Base-by-base conservation (phyloP, 92 coral and sea anemone species). In the Porites lobata region DNA sequence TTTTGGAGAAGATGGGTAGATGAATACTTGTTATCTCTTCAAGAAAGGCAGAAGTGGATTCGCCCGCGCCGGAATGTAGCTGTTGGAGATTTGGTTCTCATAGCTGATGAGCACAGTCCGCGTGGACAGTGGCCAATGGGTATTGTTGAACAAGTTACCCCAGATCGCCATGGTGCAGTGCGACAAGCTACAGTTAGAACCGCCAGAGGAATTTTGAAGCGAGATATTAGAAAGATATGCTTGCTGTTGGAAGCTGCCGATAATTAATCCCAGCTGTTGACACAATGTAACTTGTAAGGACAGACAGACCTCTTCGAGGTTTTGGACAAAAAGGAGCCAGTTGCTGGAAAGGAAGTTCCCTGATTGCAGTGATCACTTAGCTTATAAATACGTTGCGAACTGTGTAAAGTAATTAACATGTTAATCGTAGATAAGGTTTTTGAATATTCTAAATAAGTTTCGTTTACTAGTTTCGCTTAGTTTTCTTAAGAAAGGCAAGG, bases 1-100 rank as follows among this genome's bases (percentile, higher is more conserved):
- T 81, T 81, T 29, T 66, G 85, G 76, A 81, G 65, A 81, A 43
- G 76, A 43, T 81, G 77, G 85, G 64, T 81, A 38, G 70, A 68
- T 1, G 75, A 81, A 26, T 78, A 78, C 11, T 21, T 78, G 71
- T 18, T 65, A 24, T 54, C 65, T 14, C 67, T 76, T 6, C 80
- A 78, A 12, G 71, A 26, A 65, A 78, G 82, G 24, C 65, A 63
- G 50, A 78, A 78, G 72, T 78, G 83, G 70, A 26, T 62, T 8
- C 83, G 71, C 51, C 69, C 1, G 21, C 68, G 56, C 71, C 70
- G 71, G 12, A 57, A 59, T 78, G 18, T 78, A 26, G 58, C 83
- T 24, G 83, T 59, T 15, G 83, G 69, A 78, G 85, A 81, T 69
- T 50, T 81, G 32, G 85, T 69, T 19, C 76, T 81, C 71, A 47